Evolutionary conservation across 2,888 invertebrate species (phyloP).

Genomic region (Doris montereyensis): DNA sequence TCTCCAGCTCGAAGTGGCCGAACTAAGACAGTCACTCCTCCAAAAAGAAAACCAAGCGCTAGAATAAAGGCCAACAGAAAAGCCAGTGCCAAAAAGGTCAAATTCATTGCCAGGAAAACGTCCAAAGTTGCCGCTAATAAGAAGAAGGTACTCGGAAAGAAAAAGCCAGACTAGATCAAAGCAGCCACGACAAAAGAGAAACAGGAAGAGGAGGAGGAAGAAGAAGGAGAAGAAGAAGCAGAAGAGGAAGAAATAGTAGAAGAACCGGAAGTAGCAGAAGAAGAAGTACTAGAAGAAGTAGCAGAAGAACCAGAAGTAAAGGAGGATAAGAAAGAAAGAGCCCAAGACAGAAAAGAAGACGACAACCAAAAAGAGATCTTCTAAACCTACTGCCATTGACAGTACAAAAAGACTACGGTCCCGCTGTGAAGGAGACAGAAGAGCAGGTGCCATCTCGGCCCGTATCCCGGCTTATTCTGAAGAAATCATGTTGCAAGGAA

Average conservation of each 20-base stretch:
- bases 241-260: constrained; percentile 30
- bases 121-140: background rate
- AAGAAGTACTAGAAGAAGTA: constrained; percentile 14
- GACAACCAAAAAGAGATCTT: background rate
- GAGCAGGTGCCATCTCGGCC: constrained; percentile 13
- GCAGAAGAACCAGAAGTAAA: background rate
- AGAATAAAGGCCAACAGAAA: constrained; percentile 33
- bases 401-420: background rate
- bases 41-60: constrained; percentile 38
- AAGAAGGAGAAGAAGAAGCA: constrained; percentile 35
- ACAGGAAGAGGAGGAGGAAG: constrained; percentile 25
- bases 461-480: constrained; percentile 40
- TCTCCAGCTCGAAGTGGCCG: background rate
- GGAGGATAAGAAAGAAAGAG: constrained; percentile 4
- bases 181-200: background rate
- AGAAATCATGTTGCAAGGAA: constrained; percentile 45
- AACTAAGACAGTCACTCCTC: constrained; percentile 11
- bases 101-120: background rate
- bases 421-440: background rate
- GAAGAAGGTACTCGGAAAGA: constrained; percentile 39
- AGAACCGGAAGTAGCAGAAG: constrained; percentile 42
- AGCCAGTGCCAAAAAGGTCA: constrained; percentile 14
- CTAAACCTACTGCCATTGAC: too few species aligned
- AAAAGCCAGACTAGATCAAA: constrained; percentile 27
- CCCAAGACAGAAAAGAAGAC: background rate